These are phyloP conservation scores for Mustela erminea DNA, from an alignment of 2,797 vertebrate genomes.

Conservation along the genomic window DNA sequence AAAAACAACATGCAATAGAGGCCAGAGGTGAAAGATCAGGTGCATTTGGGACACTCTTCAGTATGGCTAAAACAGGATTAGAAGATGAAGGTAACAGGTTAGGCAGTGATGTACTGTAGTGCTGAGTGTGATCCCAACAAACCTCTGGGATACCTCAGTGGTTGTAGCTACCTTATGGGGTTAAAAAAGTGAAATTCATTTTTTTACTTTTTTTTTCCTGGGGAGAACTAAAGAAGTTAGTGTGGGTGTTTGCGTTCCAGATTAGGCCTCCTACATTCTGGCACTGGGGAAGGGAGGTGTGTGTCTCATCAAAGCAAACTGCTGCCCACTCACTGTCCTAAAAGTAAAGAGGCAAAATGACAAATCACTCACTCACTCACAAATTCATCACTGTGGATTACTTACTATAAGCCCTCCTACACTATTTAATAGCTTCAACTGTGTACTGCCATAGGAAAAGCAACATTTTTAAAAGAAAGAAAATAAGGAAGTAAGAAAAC, in stretches of 20 bases:
- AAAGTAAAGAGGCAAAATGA: neutral
- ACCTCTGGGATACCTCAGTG: neutral
- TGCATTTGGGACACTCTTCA: neutral
- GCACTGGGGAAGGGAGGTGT: neutral
- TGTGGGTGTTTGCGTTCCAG: neutral
- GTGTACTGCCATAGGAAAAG: neutral
- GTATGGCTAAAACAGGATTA: neutral
- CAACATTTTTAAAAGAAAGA: neutral
- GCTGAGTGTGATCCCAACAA: neutral
- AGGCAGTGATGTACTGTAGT: neutral
- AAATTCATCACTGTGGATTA: neutral
- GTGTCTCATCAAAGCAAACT: neutral
- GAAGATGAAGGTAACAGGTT: neutral
- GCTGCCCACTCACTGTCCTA: neutral
- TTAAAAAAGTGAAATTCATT: neutral
- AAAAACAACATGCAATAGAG: neutral
- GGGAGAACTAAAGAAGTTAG: neutral
- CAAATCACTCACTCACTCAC: neutral
- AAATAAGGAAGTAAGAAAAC: neutral
- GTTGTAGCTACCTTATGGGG: neutral
- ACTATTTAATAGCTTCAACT: neutral
- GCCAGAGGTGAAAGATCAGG: neutral
- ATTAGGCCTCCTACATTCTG: neutral
- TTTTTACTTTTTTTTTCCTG: neutral
- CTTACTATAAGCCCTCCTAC: neutral